Evolutionary conservation across 2,797 vertebrate species (phyloP), one percentile per base, ranked within the genome.

Genomic region (Gila robusta): DNA sequence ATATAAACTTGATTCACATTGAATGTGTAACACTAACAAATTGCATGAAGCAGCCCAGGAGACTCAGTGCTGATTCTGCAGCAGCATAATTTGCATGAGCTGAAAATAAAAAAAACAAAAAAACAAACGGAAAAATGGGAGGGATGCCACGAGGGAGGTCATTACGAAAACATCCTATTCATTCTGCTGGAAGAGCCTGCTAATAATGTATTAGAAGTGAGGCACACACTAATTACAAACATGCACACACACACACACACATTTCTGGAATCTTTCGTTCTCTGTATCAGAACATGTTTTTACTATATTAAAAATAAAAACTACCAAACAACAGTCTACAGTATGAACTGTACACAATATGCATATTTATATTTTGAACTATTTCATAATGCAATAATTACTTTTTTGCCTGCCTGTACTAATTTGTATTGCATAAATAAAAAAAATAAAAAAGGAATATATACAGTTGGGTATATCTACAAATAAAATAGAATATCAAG

Each of bases 141-240:
- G 78, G 78, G 28, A 64, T 86, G 84, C 78, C 84, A 73, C 17
- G 11, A 86, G 84, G 84, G 78, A 86, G 84, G 84, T 81, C 69
- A 39, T 80, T 81, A 86, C 69, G 28, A 72, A 80, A 81, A 73
- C 69, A 71, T 79, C 62, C 54, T 81, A 71, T 85, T 81, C 41
- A 86, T 72, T 85, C 77, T 79, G 67, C 77, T 81, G 78, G 77
- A 80, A 85, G 52, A 79, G 77, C 28, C 77, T 85, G 77, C 26
- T 85, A 85, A 79, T 73, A 86, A 72, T 73, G 44, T 37, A 86
- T 86, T 81, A 64, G 77, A 80, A 86, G 28, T 80, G 67, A 80
- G 44, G 77, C 41, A 70, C 32, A 37, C 78, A 74, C 77, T 86
- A 80, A 85, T 73, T 14, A 72, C 19, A 85, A 52, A 59, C 67